Evolutionary conservation across 1,140 invertebrate genomes (phyloP), one percentile per base, ranked within the genome.

Genomic region (Drosophila malerkotliana): DNA sequence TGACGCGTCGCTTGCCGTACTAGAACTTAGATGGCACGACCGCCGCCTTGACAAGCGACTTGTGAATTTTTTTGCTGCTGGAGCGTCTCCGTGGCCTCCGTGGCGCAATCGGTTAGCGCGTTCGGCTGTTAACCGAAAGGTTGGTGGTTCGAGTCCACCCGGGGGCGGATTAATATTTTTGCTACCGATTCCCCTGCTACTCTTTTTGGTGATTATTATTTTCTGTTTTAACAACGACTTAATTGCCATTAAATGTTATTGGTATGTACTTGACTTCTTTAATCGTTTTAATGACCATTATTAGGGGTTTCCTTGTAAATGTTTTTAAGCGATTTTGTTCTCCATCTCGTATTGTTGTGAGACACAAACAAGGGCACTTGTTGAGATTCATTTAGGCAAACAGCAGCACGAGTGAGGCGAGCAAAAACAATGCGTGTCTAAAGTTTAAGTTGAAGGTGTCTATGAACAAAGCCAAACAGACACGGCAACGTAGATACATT

Each of bases 71-170:
- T 18, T 18, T 18, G 18, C 18, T 18, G 18, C 18, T 18, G 18
- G 18, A 18, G 18, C 18, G 18, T 18, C 18, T 18, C 1, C 18
- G 18, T 18, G 18, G 18, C 95, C 95, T 96, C 94, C 94, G 95
- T 96, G 95, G 95, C 95, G 95, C 95, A 95, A 95, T 95, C 82
- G 95, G 94, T 93, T 95, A 95, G 95, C 95, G 95, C 96, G 95
- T 96, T 96, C 95, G 95, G 95, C 95, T 96, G 95, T 96, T 96
- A 96, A 96, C 95, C 96, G 95, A 96, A 96, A 96, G 95, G 95
- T 95, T 95, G 95, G 95, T 95, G 95, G 95, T 96, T 96, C 95
- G 94, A 96, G 94, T 94, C 95, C 95, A 96, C 95, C 95, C 95
- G 94, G 95, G 95, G 95, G 95, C 95, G 95, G 18, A 2, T 0